Percentiles rank a stretch among this genome's conserved stretches.
Evolutionary conservation across 2,888 invertebrate species (phyloP).

Genomic region (Epirrhoe alternata): DNA sequence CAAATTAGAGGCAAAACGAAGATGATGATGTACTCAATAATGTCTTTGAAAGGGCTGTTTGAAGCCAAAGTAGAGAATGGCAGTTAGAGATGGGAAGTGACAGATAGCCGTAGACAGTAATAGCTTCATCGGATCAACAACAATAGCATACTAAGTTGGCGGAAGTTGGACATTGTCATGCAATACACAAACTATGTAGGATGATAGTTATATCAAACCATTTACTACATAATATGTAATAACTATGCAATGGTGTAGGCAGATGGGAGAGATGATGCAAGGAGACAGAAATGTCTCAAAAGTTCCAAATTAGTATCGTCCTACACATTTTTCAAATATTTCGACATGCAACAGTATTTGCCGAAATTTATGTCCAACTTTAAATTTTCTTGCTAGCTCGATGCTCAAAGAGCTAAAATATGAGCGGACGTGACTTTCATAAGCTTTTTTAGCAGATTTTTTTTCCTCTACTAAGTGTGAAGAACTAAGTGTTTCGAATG

Average conservation of each 20-base stretch:
- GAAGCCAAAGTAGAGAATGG: conserved; percentile 1
- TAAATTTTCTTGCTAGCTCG: too few relatives aligned
- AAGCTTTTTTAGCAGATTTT: neutral
- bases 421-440: neutral
- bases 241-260: conserved; percentile 22
- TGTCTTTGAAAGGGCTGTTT: neutral
- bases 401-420: too few relatives aligned
- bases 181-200: conserved; percentile 20
- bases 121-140: conserved; percentile 19
- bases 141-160: conserved; percentile 25
- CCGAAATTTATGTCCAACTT: neutral
- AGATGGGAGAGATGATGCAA: conserved; percentile 15
- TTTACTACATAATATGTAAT: conserved; percentile 17
- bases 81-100: conserved; percentile 27
- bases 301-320: conserved; percentile 11
- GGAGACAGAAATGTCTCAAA: conserved; percentile 14
- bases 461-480: neutral
- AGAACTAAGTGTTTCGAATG: neutral
- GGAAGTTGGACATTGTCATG: conserved; percentile 25
- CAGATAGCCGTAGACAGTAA: conserved; percentile 27
- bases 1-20: too few relatives aligned
- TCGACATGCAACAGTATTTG: neutral
- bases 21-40: too few relatives aligned
- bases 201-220: conserved; percentile 8
- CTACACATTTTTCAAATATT: conserved; percentile 13